Evolutionary conservation across 92 coral and sea anemone species (phyloP), one percentile per base, ranked within the genome.

Genomic region (Epizoanthus stellaris): DNA sequence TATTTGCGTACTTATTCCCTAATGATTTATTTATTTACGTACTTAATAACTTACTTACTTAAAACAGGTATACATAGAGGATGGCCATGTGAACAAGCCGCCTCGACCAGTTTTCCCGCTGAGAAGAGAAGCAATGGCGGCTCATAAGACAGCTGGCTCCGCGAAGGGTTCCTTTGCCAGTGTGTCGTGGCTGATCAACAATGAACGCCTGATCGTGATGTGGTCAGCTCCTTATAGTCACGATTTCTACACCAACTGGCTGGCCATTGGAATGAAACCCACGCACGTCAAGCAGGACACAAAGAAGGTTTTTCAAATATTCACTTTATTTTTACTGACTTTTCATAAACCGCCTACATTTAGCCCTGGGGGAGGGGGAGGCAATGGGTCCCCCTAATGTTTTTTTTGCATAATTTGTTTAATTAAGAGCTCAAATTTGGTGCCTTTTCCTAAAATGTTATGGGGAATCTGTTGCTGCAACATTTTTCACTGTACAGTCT

Each of bases 51-150:
- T 6, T 4, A 9, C 12, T 49, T 49, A 7, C 54, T 4, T 49
- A 49, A 0, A 70, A 2, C 58, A 72, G 76, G 76, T 72, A n/a
- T 72, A 72, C 58, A n/a, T 72, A 1, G 76, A 45, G 14, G 15
- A 19, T 14, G 76, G 76, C 4, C 42, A 72, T 30, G 34, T 72
- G 36, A 72, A 72, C 76, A 72, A 72, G 8, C 76, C 76, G 2
- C 76, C 76, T 0, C 56, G 60, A 6, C 76, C 76, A 5, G 76
- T 72, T 53, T 45, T 72, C 76, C 76, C 76, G 6, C 34, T 72
- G 38, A 72, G 76, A 14, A n/a, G 76, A 72, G 76, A 72, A 49
- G 76, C 76, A 40, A 72, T 72, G 73, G 73, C 73, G 10, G 49
- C 73, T 9, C 73, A 67, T n/a, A 36, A 67, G 49, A 0, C 73